A percentile compares a stretch with the other conserved stretches of the same genome.
Evolutionary conservation across 2,797 vertebrate species (phyloP).

Genomic region (Crocodylus rhombifer): DNA sequence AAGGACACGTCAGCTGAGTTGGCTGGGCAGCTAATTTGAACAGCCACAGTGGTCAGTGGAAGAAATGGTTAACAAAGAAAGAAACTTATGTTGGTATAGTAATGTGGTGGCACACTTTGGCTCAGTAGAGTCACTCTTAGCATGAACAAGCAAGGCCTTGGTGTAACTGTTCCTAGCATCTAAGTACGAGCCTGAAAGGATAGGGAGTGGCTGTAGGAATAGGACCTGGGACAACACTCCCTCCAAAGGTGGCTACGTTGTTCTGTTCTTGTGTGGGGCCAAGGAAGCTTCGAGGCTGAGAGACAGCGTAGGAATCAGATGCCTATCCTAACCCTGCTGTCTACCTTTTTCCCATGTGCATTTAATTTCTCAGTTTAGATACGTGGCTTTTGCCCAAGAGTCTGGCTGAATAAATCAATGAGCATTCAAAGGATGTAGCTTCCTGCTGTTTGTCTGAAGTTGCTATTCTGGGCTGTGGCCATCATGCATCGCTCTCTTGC

Average conservation of each 20-base stretch:
- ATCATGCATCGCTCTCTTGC: not conserved
- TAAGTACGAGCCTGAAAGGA: not conserved
- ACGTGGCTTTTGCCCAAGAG: not conserved
- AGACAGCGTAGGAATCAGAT: not conserved
- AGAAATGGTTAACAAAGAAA: no score
- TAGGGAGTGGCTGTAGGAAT: not conserved
- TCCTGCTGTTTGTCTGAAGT: not conserved
- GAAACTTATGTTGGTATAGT: not conserved
- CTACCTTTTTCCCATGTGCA: not conserved
- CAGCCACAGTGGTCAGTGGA: no score
- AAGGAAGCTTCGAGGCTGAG: not conserved
- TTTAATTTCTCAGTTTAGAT: not conserved
- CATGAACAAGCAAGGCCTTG: not conserved
- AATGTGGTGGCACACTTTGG: not conserved
- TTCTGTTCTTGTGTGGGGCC: not conserved
- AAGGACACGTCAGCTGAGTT: no score
- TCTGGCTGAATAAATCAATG: not conserved
- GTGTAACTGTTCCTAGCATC: not conserved
- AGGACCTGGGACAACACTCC: not conserved
- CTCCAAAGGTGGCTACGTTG: not conserved
- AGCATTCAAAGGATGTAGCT: not conserved
- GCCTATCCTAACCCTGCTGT: not conserved
- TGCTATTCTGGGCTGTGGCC: not conserved
- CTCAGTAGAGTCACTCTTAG: not conserved
- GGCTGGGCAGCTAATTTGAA: no score